These are phyloP conservation scores for Cheilosia urbana DNA, from an alignment of 2,888 invertebrate genomes.

Conservation along the genomic window DNA sequence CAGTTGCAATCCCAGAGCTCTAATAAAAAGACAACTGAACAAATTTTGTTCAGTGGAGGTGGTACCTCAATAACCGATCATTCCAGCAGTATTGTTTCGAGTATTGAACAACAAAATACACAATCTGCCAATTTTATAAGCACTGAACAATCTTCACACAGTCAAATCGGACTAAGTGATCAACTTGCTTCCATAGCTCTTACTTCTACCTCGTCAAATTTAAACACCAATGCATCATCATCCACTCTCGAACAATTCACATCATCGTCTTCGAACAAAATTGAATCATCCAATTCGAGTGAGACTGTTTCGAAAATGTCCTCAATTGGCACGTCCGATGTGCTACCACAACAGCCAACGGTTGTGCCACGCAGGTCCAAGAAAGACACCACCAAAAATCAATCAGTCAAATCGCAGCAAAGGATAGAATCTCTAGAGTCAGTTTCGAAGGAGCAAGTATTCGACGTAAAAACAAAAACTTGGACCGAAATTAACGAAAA, in stretches of 20 bases:
- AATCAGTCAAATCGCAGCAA: conserved; percentile 35
- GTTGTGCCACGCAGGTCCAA: conserved; percentile 41
- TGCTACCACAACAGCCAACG: conserved; percentile 14
- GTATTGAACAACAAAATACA: conserved; percentile 28
- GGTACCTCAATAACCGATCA: conserved; percentile 5
- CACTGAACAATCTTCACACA: conserved; percentile 33
- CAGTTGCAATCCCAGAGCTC: conserved; percentile 32
- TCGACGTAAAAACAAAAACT: conserved; percentile 83
- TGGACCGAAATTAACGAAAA: conserved; percentile 82
- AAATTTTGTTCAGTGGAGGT: conserved; percentile 20
- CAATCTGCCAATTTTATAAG: conserved; percentile 38
- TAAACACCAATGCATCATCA: conserved; percentile 31
- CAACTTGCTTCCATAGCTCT: conserved; percentile 1
- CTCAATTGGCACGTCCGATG: conserved; percentile 15
- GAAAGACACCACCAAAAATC: conserved; percentile 30
- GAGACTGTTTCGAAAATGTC: conserved; percentile 47
- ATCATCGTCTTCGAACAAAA: conserved; percentile 48
- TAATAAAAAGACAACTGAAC: conserved; percentile 27
- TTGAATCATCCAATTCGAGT: conserved; percentile 43
- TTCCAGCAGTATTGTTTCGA: conserved; percentile 44
- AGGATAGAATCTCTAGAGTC: conserved; percentile 70
- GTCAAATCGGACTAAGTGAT: conserved; percentile 24
- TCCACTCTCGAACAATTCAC: conserved; percentile 41
- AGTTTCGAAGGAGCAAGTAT: conserved; percentile 81
- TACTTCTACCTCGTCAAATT: conserved; percentile 12